phyloP scores from a whole-genome alignment of 2,797 vertebrate genomes.

The Intellagama lesueurii region DNA sequence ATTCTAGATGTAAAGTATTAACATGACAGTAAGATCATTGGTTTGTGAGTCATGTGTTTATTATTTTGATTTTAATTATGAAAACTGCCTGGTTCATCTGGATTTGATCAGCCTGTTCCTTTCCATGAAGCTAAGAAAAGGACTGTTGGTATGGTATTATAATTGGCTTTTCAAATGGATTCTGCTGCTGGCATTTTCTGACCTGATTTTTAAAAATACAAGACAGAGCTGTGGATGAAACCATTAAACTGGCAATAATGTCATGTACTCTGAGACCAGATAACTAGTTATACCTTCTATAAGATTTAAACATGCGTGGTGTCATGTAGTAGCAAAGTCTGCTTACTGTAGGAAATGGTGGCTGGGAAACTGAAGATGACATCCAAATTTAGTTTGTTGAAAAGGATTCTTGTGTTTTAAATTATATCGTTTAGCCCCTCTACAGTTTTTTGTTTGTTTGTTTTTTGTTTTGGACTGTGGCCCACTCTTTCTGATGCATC shows the following conservation, averaged over 20 bases:
- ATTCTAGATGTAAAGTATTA: neutral
- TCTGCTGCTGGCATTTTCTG: conserved; percentile 71
- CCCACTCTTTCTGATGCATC: no score
- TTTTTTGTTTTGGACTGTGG: no score
- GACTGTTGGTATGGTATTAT: conserved; percentile 43
- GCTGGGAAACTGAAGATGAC: neutral
- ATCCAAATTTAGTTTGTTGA: conserved; percentile 17
- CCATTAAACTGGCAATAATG: conserved; percentile 66
- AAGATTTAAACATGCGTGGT: conserved; percentile 16
- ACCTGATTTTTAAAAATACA: conserved; percentile 69
- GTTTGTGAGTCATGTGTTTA: neutral
- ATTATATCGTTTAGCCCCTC: no score
- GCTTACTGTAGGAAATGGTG: neutral
- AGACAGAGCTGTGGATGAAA: conserved; percentile 59
- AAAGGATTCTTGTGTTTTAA: neutral
- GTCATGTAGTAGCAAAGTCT: neutral
- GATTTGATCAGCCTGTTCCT: conserved; percentile 63
- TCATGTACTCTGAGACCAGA: conserved; percentile 34
- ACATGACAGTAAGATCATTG: neutral
- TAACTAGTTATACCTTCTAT: neutral
- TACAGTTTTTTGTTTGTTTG: no score
- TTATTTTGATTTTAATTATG: conserved; percentile 54
- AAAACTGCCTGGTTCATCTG: conserved; percentile 42
- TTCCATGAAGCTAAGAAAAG: conserved; percentile 63
- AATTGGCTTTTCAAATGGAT: conserved; percentile 72